Base-by-base conservation (phyloP, 2,888 invertebrate species). In the Zygothrica quintamaculata region DNA sequence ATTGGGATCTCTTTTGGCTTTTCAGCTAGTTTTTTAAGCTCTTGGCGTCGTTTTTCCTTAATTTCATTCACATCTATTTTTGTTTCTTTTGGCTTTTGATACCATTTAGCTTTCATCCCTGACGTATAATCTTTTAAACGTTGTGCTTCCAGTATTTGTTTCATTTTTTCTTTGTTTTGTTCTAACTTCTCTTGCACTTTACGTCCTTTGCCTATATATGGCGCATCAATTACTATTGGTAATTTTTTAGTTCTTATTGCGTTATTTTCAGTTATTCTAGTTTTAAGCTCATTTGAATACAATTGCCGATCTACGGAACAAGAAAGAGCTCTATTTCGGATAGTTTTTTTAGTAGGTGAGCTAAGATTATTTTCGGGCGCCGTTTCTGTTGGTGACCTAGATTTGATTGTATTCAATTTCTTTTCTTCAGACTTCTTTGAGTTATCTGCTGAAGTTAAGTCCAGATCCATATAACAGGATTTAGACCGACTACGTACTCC, bases 151-250 rank as follows among this genome's bases (percentile, higher is more conserved):
- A 48, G 40, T 11, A 47, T n/a, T n/a, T n/a, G n/a, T 58, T 53
- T 0, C 64, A 44, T 34, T 57, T 55, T 16, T 74, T 0, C 22
- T 33, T 12, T 59, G 64, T 70, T 29, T 36, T 43, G 26, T 2
- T 39, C 34, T 1, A 26, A 5, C n/a, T 16, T 13, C 11, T 1
- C 1, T 26, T 34, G n/a, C n/a, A 52, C 42, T 5, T 40, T 65
- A 59, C 90, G 77, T 8, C 78, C 43, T 44, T 89, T 90, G 9
- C 89, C 90, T n/a, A 90, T 44, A 36, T 64, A 55, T 5, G 90
- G 90, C 1, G 90, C 77, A 4, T 73, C 61, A 44, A 90, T 90
- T 6, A 90, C 61, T 3, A 48, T 57, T 1, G 88, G 89, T 18
- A 74, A 77, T 22, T 18, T 18, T 8, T 11, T 7, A 39, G 7